These are phyloP conservation scores for Callimorpha dominula DNA, from an alignment of 2,888 invertebrate genomes.

Conservation along the genomic window DNA sequence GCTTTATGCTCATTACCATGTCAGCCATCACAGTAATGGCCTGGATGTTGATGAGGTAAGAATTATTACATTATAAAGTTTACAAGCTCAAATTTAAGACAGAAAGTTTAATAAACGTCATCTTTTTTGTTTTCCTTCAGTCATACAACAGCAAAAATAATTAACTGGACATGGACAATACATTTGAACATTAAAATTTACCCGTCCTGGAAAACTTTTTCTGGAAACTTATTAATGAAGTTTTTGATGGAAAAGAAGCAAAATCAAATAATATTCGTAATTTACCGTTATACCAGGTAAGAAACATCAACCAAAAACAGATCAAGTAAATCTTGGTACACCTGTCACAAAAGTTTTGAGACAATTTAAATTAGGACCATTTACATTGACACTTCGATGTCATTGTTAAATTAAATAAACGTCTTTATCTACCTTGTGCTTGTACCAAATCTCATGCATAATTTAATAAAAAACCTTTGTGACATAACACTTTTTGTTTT, in stretches of 20 bases:
- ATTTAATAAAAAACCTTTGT: not conserved
- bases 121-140: not conserved
- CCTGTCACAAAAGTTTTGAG: not conserved
- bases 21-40: too few species aligned
- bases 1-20: too few species aligned
- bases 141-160: not conserved
- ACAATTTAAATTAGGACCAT: not conserved
- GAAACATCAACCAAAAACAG: not conserved
- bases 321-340: not conserved
- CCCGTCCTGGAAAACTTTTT: not conserved
- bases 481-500: not conserved
- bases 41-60: too few species aligned
- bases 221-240: not conserved
- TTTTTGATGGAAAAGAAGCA: not conserved
- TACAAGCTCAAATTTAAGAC: too few species aligned
- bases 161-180: not conserved
- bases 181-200: not conserved
- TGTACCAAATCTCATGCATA: not conserved
- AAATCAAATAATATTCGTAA: not conserved
- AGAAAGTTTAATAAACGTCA: too few species aligned
- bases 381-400: not conserved
- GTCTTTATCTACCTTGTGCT: not conserved
- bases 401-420: slow-evolving; percentile 1
- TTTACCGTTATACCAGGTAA: not conserved
- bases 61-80: too few species aligned